A percentile compares a stretch with the other conserved stretches of the same genome.
Evolutionary conservation across 2,888 invertebrate genomes (phyloP).

Genomic region (Sussaba pulchella): DNA sequence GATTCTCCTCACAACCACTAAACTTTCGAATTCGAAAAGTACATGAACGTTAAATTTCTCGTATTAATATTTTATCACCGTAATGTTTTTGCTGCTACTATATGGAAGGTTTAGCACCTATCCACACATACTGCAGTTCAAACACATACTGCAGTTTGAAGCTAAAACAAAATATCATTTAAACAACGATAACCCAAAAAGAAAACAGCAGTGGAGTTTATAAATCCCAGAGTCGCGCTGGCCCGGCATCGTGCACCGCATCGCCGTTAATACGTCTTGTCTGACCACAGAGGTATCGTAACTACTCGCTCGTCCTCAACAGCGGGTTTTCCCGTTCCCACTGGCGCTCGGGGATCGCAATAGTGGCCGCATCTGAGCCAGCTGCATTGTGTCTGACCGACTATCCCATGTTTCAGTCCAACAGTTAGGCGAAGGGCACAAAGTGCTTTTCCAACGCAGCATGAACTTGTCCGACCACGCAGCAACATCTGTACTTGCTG

Average conservation of each 20-base stretch:
- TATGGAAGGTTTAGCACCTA: too few relatives aligned
- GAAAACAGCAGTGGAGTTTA: slow-evolving; percentile 22
- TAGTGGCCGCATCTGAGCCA: slow-evolving; percentile 15
- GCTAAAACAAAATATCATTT: neutral
- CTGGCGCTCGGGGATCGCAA: slow-evolving; percentile 1
- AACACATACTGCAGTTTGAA: neutral
- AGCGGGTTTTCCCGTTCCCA: neutral
- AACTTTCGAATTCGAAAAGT: too few relatives aligned
- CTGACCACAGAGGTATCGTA: slow-evolving; percentile 39
- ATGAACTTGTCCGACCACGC: slow-evolving; percentile 42
- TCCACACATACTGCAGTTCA: too few relatives aligned
- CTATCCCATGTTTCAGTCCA: slow-evolving; percentile 22
- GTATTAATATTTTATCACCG: too few relatives aligned
- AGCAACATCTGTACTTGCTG: slow-evolving; percentile 37
- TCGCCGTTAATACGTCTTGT: slow-evolving; percentile 12
- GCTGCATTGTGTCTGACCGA: slow-evolving; percentile 14
- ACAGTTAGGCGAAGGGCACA: slow-evolving; percentile 40
- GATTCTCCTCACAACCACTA: too few relatives aligned
- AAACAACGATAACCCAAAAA: neutral
- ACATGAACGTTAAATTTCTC: too few relatives aligned
- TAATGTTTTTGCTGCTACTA: too few relatives aligned
- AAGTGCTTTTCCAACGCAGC: slow-evolving; percentile 33
- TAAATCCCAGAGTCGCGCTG: slow-evolving; percentile 32
- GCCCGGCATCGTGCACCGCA: neutral
- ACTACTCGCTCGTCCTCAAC: slow-evolving; percentile 28